Percentiles rank a stretch among this genome's conserved stretches.
phyloP scores from a whole-genome alignment of 1,140 invertebrate genomes.

The Aplysia californica region DNA sequence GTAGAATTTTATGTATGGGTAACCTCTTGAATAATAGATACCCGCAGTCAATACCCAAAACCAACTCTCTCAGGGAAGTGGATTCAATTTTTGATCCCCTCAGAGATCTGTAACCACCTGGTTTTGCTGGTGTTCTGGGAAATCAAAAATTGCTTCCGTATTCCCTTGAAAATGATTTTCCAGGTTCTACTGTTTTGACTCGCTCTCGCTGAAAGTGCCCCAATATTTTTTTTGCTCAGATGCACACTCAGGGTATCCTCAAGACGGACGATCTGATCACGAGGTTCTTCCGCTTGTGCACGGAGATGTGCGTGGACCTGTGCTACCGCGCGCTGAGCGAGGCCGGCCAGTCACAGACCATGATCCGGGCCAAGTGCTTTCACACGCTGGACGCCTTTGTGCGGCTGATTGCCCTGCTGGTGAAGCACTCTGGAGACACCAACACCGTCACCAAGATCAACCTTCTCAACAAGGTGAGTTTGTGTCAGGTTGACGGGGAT shows the following conservation, averaged over 20 bases:
- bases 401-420: slow-evolving; percentile 90
- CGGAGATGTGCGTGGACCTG: slow-evolving; percentile 96
- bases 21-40: no score
- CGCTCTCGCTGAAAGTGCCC: no score
- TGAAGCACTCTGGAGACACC: slow-evolving; percentile 90
- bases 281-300: slow-evolving; percentile 95
- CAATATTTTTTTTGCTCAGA: slow-evolving; percentile 73
- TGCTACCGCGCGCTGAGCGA: slow-evolving; percentile 84
- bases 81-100: no score
- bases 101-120: no score
- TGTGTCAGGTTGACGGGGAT: no score
- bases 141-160: no score
- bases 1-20: no score
- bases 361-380: slow-evolving; percentile 91
- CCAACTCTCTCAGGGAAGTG: no score
- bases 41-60: no score
- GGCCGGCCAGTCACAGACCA: slow-evolving; percentile 67
- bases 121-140: no score
- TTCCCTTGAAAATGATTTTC: no score
- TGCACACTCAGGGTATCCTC: slow-evolving; percentile 96
- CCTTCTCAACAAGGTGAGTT: slow-evolving; percentile 89
- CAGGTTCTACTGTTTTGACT: no score
- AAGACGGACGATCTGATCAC: slow-evolving; percentile 98
- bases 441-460: slow-evolving; percentile 96
- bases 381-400: slow-evolving; percentile 96